Percentiles rank a stretch among this genome's conserved stretches.
phyloP scores from a whole-genome alignment of 64 coral and sea anemone species.

The Catalaphyllia jardinei region DNA sequence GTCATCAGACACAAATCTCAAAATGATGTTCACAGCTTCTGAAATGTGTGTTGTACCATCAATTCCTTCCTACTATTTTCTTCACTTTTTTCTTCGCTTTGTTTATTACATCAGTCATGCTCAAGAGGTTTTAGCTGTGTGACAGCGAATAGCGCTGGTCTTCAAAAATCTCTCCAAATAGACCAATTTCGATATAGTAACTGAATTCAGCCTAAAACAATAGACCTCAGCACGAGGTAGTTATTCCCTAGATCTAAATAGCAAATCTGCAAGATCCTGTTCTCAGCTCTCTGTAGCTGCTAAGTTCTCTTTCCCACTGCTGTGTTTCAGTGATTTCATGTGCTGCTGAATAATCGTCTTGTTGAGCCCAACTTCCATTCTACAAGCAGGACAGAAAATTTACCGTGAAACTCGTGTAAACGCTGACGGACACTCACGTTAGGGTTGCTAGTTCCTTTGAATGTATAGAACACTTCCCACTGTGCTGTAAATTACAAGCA shows the following conservation, averaged over 20 bases:
- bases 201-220: no score
- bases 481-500: slow-evolving; percentile 45
- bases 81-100: slow-evolving; percentile 64
- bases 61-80: slow-evolving; percentile 44
- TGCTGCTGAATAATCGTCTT: slow-evolving; percentile 51
- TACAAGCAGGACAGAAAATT: slow-evolving; percentile 50
- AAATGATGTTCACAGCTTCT: slow-evolving; percentile 41
- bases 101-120: slow-evolving; percentile 56
- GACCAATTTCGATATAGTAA: no score
- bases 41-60: slow-evolving; percentile 56
- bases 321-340: slow-evolving; percentile 45
- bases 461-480: slow-evolving; percentile 43
- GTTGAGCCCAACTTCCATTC: slow-evolving; percentile 49
- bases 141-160: slow-evolving; percentile 43
- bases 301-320: slow-evolving; percentile 33
- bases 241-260: no score
- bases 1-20: slow-evolving; percentile 54
- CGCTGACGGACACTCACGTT: slow-evolving; percentile 43
- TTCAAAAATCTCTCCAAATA: slow-evolving; percentile 49
- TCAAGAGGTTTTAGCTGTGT: slow-evolving; percentile 40
- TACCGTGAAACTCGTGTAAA: slow-evolving; percentile 39
- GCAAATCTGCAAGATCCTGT: slow-evolving; percentile 39
- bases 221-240: no score
- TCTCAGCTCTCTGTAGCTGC: slow-evolving; percentile 47
- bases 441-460: slow-evolving; percentile 38